Evolutionary conservation across 1,140 invertebrate species (phyloP).

Genomic region (Drosophila watanabei): DNA sequence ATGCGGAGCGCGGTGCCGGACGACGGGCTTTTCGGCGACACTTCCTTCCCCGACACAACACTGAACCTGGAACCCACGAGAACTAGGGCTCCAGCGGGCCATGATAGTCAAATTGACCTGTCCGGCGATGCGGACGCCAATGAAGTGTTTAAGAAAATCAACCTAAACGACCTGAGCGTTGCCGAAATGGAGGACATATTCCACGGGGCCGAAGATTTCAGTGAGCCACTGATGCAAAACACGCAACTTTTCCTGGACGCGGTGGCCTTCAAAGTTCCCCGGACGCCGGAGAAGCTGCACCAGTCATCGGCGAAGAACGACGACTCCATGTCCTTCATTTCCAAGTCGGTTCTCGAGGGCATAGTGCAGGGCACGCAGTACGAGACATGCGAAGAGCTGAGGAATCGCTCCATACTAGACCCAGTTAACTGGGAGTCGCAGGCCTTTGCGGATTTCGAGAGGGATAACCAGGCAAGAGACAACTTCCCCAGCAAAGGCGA

Average conservation of each 20-base stretch:
- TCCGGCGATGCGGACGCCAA: constrained; percentile 20
- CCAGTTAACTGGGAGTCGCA: constrained; percentile 71
- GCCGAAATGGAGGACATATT: constrained; percentile 62
- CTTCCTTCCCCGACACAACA: constrained; percentile 27
- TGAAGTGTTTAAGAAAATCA: constrained; percentile 61
- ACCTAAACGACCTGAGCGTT: constrained; percentile 55
- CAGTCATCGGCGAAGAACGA: constrained; percentile 4
- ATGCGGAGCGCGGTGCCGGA: constrained; percentile 39
- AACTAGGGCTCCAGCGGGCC: background rate
- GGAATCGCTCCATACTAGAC: constrained; percentile 52
- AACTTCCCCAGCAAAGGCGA: constrained; percentile 82
- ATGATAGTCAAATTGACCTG: constrained; percentile 18
- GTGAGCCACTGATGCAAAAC: constrained; percentile 56
- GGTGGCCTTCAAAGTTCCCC: constrained; percentile 65
- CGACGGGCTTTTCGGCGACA: constrained; percentile 70
- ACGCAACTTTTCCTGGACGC: constrained; percentile 73
- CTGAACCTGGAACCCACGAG: background rate
- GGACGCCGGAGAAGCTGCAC: constrained; percentile 38
- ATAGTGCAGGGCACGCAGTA: constrained; percentile 75
- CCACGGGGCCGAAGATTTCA: constrained; percentile 44
- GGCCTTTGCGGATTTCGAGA: constrained; percentile 61
- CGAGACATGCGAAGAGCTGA: constrained; percentile 54
- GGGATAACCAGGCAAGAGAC: constrained; percentile 7
- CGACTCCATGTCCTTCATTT: constrained; percentile 55
- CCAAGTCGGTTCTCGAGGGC: constrained; percentile 63